Evolutionary conservation across 2,113 vertebrate genomes (phyloP), one percentile per base, ranked within the genome.

Genomic region (Octodon degus): DNA sequence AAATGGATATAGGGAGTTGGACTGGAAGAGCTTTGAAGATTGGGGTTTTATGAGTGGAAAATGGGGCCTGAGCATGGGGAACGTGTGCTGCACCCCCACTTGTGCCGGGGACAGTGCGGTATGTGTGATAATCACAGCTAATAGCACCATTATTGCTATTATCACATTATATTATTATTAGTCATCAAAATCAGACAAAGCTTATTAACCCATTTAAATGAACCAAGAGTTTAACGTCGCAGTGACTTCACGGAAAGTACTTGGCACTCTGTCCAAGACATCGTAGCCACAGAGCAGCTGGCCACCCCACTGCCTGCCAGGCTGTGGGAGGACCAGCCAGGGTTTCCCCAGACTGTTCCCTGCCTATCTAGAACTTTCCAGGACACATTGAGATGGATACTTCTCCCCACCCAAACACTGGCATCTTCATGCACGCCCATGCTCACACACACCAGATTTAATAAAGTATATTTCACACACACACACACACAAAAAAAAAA

Each of bases 11-110:
- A 93, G 96, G 77, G 97, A 92, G 70, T 89, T 74, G 81, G 90
- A 70, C 93, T 95, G 90, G 94, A 85, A 94, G 60, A 68, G 79
- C 95, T 97, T 96, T 97, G 97, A 98, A 96, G 95, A 93, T 91
- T 30, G 86, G 95, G 90, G 62, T 97, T 98, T 97, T 98, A 97
- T 86, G 96, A 97, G 93, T 91, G 97, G 94, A 96, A 97, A 97
- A 89, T 86, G 87, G 94, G 72, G 93, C 88, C 89, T 5, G 67
- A 60, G 82, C 50, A 43, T 79, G 85, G 70, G 89, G 90, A 80
- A 85, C 79, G 60, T 11, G 40, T 9, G 34, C 88, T 5, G 58
- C 50, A 9, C 85, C 60, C 40, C 91, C 93, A 20, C 74, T 83
- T 86, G 22, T 77, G 96, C 97, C 95, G 43, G 86, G 84, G 65